phyloP scores from a whole-genome alignment of 1,140 invertebrate species.

The Cyphomyrmex costatus region DNA sequence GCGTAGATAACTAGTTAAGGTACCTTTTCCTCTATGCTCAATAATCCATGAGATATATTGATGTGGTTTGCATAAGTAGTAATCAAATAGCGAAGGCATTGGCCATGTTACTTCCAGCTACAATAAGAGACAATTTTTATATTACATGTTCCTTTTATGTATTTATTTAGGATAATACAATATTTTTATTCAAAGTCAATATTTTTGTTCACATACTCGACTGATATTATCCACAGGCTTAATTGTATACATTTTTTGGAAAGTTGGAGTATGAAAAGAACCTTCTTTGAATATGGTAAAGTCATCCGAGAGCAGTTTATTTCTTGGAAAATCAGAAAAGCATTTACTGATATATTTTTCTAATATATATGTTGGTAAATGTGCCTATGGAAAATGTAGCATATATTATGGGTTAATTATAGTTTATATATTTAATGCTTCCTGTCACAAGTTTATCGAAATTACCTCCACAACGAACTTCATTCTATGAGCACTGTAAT shows the following conservation, averaged over 20 bases:
- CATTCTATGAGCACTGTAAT: constrained; percentile 97
- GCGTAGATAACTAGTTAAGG: constrained; percentile 93
- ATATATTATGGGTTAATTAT: background rate
- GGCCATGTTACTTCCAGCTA: constrained; percentile 93
- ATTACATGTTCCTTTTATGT: background rate
- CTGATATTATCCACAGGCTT: constrained; percentile 92
- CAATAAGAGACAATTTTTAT: background rate
- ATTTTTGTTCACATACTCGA: constrained; percentile 85
- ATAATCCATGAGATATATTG: constrained; percentile 94
- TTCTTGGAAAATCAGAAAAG: constrained; percentile 90
- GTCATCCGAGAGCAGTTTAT: constrained; percentile 88
- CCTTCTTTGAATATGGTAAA: constrained; percentile 86
- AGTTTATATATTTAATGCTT: background rate
- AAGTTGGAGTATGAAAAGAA: constrained; percentile 89
- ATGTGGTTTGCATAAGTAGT: constrained; percentile 93
- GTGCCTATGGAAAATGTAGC: constrained; percentile 87
- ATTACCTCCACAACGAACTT: constrained; percentile 92
- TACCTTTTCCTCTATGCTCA: constrained; percentile 96
- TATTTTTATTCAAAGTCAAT: too few relatives aligned
- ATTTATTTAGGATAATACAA: constrained; percentile 4
- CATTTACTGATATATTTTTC: constrained; percentile 89
- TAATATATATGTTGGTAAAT: constrained; percentile 92
- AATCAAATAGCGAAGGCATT: constrained; percentile 90
- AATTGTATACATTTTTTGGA: constrained; percentile 92
- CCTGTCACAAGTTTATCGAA: background rate